Base-by-base conservation (phyloP, 2,888 invertebrate species). In the Portevinia maculata region DNA sequence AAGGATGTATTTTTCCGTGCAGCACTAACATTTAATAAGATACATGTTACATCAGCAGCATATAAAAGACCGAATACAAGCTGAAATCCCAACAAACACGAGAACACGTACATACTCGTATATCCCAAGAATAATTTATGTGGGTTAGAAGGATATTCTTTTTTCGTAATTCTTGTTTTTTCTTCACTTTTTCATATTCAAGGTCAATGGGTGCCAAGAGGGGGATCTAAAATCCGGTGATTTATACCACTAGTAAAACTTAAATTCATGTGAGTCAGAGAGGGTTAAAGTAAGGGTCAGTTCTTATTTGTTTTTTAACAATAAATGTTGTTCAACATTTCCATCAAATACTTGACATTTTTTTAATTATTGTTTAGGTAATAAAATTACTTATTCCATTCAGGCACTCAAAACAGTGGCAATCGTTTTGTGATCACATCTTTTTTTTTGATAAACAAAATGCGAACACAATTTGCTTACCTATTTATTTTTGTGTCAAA, bases 71-170 rank as follows among this genome's bases (percentile, higher is more conserved):
- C 11, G 28, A 13, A 11, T 21, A 46, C 4, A 52, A 69, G 32
- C 24, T 30, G 37, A 55, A 37, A 57, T 69, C 55, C 62, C 44
- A 70, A 62, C 67, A 52, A 78, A 53, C 52, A 57, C 69, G 67
- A 64, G 70, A 78, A 70, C 78, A 78, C 70, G 78, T 78, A 50
- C 28, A 65, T 41, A 70, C 78, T 70, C 70, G 78, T 78, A 50
- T n/a, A 65, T 41, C 65, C 53, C 19, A 48, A 52, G 55, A 70
- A 55, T 50, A 50, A 76, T 76, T 76, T 76, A 70, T 76, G 76
- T 69, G 69, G 76, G 76, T 76, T 76, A 76, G 69, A 62, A 48
- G 69, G 46, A 28, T 7, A 41, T 76, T 52, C 13, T 71, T 60
- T 60, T 34, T 53, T 48, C 64, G 30, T 30, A 13, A 50, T n/a